Percentiles rank a stretch among this genome's conserved stretches.
Conservation (phyloP, 1,140 invertebrate species). For the Ladona fulva region DNA sequence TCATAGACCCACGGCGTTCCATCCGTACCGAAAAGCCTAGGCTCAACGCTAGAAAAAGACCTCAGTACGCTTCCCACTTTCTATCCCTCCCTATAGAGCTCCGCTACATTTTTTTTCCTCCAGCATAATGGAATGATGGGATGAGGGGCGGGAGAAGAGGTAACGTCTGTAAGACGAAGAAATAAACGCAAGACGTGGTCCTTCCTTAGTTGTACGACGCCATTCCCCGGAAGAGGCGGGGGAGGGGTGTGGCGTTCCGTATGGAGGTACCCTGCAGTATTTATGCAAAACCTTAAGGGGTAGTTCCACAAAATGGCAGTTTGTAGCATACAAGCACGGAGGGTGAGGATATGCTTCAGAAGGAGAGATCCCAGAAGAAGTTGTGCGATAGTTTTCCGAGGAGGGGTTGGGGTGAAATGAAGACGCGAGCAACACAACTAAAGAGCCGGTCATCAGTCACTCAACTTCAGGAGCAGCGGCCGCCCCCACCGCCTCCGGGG, state of each 20-base stretch:
- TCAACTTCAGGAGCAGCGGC: neutral
- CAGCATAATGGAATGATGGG: neutral
- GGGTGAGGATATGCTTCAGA: neutral
- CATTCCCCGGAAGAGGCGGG: neutral
- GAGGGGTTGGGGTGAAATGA: neutral
- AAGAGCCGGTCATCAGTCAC: conserved; percentile 1
- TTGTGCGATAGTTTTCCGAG: neutral
- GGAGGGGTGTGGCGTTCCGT: neutral
- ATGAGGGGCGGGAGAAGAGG: neutral
- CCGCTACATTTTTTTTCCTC: neutral
- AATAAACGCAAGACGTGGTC: neutral
- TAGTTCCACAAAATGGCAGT: neutral
- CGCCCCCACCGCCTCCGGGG: too few relatives aligned
- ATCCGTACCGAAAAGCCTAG: neutral
- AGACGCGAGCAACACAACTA: neutral
- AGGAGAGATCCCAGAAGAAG: neutral
- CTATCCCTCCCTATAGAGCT: neutral
- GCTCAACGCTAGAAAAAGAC: neutral
- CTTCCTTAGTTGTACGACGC: too few relatives aligned
- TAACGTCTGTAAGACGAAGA: neutral
- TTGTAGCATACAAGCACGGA: neutral
- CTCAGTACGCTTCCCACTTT: neutral
- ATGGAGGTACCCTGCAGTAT: neutral
- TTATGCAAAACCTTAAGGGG: neutral
- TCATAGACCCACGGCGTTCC: neutral